These are phyloP conservation scores for Nestor notabilis DNA, from an alignment of 2,113 vertebrate genomes.

Conservation along the genomic window DNA sequence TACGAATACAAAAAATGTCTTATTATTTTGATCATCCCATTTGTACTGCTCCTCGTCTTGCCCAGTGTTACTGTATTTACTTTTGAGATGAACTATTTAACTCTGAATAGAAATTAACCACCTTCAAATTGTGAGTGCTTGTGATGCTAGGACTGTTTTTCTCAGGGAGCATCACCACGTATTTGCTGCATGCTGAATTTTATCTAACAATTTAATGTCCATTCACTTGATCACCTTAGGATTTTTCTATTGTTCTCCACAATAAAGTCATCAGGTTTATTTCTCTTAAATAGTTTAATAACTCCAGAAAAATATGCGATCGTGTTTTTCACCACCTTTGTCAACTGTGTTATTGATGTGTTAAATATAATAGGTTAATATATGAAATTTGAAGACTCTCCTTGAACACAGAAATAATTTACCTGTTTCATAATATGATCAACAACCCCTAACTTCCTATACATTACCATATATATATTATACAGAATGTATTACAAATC, in stretches of 20 bases:
- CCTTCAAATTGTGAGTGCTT: background rate
- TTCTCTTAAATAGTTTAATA: background rate
- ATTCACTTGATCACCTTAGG: background rate
- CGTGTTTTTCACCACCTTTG: background rate
- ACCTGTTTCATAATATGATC: background rate
- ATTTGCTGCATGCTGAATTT: background rate
- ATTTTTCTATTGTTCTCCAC: background rate
- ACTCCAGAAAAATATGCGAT: background rate
- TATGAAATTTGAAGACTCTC: background rate
- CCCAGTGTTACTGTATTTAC: background rate
- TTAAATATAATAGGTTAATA: background rate
- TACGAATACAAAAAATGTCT: background rate
- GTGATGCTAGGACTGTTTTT: background rate
- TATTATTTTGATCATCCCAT: background rate
- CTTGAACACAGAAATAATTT: background rate
- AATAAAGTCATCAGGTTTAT: background rate
- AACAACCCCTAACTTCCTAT: background rate
- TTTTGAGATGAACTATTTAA: background rate
- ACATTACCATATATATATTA: background rate
- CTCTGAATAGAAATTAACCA: background rate
- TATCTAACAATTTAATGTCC: background rate
- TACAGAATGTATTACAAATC: background rate
- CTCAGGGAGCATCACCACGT: background rate
- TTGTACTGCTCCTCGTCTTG: background rate
- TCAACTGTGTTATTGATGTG: background rate